These are phyloP conservation scores for Bedellia somnulentella DNA, from an alignment of 2,888 invertebrate genomes.

Conservation along the genomic window DNA sequence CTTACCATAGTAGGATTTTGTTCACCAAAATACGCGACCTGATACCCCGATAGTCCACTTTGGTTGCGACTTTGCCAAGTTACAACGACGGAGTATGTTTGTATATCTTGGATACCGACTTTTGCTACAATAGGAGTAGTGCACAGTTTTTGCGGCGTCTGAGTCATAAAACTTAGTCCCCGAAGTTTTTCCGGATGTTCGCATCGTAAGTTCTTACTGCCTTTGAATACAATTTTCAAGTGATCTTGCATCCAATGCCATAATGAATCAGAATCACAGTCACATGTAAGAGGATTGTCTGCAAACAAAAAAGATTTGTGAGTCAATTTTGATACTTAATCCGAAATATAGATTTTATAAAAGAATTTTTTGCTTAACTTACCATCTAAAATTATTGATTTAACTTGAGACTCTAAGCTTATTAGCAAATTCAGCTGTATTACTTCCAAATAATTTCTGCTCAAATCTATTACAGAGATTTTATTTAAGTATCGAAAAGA, in stretches of 20 bases:
- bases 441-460: conserved; percentile 80
- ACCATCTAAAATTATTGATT: conserved; percentile 80
- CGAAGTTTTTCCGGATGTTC: conserved; percentile 81
- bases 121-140: conserved; percentile 81
- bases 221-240: conserved; percentile 69
- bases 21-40: conserved; percentile 78
- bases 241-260: conserved; percentile 93
- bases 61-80: conserved; percentile 90
- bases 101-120: conserved; percentile 85
- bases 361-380: too few species aligned
- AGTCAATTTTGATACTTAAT: too few species aligned
- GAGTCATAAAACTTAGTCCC: conserved; percentile 74
- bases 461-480: conserved; percentile 74
- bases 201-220: conserved; percentile 69
- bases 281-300: conserved; percentile 90
- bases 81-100: conserved; percentile 82
- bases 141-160: conserved; percentile 82
- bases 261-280: conserved; percentile 86
- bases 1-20: conserved; percentile 56
- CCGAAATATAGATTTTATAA: too few species aligned
- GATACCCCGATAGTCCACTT: conserved; percentile 80
- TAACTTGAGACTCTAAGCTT: conserved; percentile 80
- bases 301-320: conserved; percentile 16
- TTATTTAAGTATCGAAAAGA: conserved; percentile 77
- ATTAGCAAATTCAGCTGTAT: conserved; percentile 77